Percentiles rank a stretch among this genome's conserved stretches.
These are phyloP conservation scores for Tapirus terrestris DNA, from an alignment of 2,113 vertebrate genomes.

Conservation along the genomic window DNA sequence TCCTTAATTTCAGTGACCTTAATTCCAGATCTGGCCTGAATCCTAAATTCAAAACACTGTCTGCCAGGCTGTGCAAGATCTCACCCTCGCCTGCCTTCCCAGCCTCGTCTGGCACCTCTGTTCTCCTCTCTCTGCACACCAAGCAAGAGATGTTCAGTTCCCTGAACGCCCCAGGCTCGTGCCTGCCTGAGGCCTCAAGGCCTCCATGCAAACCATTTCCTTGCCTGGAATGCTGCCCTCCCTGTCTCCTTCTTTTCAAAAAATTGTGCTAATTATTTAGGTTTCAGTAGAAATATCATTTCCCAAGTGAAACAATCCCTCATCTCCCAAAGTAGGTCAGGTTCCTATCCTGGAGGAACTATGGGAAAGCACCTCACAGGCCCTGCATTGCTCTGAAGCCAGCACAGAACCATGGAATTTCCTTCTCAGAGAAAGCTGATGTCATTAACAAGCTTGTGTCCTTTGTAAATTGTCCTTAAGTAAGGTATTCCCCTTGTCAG, in stretches of 20 bases:
- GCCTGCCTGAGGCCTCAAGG: background rate
- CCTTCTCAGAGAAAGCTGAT: constrained; percentile 4
- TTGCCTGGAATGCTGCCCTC: background rate
- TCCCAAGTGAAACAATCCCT: background rate
- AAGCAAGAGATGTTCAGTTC: background rate
- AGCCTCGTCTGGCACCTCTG: background rate
- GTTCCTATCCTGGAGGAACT: background rate
- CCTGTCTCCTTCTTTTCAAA: background rate
- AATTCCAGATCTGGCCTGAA: background rate
- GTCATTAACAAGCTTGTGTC: background rate
- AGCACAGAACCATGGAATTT: background rate
- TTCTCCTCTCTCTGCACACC: background rate
- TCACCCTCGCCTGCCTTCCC: background rate
- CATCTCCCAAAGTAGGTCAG: constrained; percentile 25
- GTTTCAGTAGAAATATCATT: background rate
- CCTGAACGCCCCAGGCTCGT: background rate
- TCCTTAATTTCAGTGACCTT: background rate
- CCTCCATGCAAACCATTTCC: background rate
- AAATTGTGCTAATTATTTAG: background rate
- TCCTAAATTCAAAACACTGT: background rate
- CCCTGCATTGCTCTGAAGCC: background rate
- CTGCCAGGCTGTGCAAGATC: background rate
- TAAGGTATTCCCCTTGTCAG: constrained; percentile 2
- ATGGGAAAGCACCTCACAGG: background rate
- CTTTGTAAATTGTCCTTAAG: background rate